A percentile compares a stretch with the other conserved stretches of the same genome.
These are phyloP conservation scores for Ameiurus melas DNA, from an alignment of 2,113 vertebrate genomes.

Conservation along the genomic window DNA sequence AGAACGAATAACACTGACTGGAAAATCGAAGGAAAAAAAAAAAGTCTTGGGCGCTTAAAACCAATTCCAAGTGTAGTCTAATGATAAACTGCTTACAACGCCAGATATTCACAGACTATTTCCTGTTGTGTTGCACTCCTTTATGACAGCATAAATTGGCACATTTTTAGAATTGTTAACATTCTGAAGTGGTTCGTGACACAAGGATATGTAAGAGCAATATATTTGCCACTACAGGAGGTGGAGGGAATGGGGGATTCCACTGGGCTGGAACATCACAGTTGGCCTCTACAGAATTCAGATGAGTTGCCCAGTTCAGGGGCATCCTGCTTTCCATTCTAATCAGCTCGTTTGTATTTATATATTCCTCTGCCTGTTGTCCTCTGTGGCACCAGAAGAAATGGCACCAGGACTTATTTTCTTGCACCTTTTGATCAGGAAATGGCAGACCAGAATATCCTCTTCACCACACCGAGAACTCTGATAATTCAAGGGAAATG, in stretches of 20 bases:
- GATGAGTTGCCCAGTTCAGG: neutral
- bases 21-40: neutral
- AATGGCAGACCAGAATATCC: neutral
- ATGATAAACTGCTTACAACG: neutral
- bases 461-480: neutral
- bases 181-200: neutral
- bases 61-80: neutral
- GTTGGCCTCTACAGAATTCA: constrained; percentile 3
- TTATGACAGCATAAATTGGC: neutral
- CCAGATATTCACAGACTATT: neutral
- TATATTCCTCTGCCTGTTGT: constrained; percentile 9
- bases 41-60: neutral
- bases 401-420: neutral
- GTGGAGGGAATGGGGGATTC: neutral
- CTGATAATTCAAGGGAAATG: neutral
- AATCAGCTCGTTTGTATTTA: constrained; percentile 33
- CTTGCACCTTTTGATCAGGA: neutral
- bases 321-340: constrained; percentile 22
- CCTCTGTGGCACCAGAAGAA: constrained; percentile 4
- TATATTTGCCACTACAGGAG: neutral
- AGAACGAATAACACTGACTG: neutral
- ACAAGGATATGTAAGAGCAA: neutral
- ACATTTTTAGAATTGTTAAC: neutral
- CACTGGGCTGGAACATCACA: constrained; percentile 13
- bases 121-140: neutral